Evolutionary conservation across 2,113 vertebrate genomes (phyloP).

Genomic region (Percina caprodes): DNA sequence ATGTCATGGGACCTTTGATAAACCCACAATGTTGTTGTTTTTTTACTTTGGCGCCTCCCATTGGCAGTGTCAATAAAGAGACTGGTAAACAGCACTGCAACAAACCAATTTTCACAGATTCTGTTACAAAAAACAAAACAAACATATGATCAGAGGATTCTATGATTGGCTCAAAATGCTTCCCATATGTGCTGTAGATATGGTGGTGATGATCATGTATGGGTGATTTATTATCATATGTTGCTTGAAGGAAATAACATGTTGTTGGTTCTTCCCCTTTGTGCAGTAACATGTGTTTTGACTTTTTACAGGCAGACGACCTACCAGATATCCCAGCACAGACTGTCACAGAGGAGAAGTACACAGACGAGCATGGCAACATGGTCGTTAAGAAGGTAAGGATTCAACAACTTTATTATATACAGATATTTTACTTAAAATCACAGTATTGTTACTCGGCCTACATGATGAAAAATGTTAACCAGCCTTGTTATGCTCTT

Average conservation of each 20-base stretch:
- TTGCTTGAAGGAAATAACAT: background rate
- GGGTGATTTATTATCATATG: background rate
- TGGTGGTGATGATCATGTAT: background rate
- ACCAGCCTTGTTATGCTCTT: background rate
- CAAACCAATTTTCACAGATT: background rate
- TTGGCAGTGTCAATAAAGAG: background rate
- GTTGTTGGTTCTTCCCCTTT: background rate
- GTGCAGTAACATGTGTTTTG: background rate
- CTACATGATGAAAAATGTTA: background rate
- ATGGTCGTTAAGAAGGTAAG: slow-evolving; percentile 93
- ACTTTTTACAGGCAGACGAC: slow-evolving; percentile 86
- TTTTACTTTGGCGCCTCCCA: no score
- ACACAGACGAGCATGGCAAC: slow-evolving; percentile 92
- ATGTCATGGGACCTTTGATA: no score
- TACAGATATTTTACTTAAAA: background rate
- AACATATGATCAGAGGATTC: background rate
- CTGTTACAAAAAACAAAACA: background rate
- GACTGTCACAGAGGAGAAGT: slow-evolving; percentile 93
- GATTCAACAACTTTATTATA: background rate
- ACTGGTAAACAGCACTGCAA: background rate
- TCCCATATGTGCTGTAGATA: background rate
- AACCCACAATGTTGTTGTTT: background rate
- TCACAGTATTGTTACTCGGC: background rate
- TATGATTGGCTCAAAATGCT: background rate
- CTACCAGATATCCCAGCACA: slow-evolving; percentile 91